Conservation (phyloP, 2,113 vertebrate genomes). For the Romanogobio albipinnatus region DNA sequence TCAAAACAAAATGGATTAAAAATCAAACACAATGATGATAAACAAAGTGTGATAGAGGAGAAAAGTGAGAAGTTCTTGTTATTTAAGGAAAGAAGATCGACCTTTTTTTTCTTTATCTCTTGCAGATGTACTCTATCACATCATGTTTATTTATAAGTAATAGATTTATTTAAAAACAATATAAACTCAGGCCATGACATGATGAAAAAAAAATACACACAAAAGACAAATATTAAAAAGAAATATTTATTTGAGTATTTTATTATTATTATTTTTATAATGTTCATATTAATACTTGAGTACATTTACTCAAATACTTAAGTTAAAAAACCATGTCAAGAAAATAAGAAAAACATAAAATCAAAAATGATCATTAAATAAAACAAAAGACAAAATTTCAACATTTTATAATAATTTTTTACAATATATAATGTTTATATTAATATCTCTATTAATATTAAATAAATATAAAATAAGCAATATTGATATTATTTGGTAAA, state of each 20-base stretch:
- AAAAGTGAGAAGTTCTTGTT: background rate
- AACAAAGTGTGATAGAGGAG: background rate
- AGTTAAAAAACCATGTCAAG: background rate
- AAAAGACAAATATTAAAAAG: background rate
- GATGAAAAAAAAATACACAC: background rate
- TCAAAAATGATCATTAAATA: background rate
- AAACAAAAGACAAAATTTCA: background rate
- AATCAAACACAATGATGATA: background rate
- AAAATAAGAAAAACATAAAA: background rate
- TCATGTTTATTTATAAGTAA: background rate
- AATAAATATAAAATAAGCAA: background rate
- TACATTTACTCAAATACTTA: background rate
- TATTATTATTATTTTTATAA: background rate
- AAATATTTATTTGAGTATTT: background rate
- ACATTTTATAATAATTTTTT: too few relatives aligned
- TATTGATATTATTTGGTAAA: background rate
- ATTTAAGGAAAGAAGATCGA: background rate
- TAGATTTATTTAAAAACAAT: background rate
- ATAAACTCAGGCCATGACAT: background rate
- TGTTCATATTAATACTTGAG: background rate
- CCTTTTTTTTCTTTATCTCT: background rate
- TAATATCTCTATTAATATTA: background rate
- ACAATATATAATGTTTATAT: background rate
- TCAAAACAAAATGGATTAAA: constrained; percentile 9
- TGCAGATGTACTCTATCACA: background rate